A percentile compares a stretch with the other conserved stretches of the same genome.
Evolutionary conservation across 2,888 invertebrate species (phyloP).

Genomic region (Agonopterix subpropinquella): DNA sequence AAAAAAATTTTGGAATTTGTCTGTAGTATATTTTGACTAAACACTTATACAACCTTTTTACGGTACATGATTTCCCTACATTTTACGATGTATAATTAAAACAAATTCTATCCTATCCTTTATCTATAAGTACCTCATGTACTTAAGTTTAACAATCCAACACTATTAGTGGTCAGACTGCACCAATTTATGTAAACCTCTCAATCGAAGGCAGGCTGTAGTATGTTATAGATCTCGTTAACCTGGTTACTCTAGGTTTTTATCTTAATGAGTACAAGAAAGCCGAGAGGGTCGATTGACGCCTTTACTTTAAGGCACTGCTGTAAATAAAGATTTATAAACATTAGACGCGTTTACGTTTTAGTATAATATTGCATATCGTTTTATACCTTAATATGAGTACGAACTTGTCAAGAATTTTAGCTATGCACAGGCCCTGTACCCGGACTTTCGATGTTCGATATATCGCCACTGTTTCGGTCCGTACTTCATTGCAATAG

Average conservation of each 20-base stretch:
- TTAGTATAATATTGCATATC: no score
- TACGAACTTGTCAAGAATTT: no score
- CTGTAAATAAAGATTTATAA: background rate
- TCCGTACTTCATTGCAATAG: no score
- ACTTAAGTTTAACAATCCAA: conserved; percentile 26
- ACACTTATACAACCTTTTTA: no score
- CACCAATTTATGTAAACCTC: conserved; percentile 11
- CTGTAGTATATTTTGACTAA: no score
- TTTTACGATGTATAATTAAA: conserved; percentile 23
- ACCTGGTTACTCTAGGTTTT: conserved; percentile 9
- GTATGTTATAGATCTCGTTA: conserved; percentile 6
- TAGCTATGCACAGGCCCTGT: no score
- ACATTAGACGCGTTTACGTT: background rate
- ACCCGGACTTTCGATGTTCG: no score
- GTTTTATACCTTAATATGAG: no score
- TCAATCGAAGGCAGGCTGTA: background rate
- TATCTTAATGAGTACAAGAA: conserved; percentile 27
- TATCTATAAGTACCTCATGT: conserved; percentile 15
- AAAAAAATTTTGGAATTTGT: no score
- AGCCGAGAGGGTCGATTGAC: conserved; percentile 22
- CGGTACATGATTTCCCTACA: conserved; percentile 1
- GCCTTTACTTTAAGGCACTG: conserved; percentile 16
- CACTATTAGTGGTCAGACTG: conserved; percentile 15
- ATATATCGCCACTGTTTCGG: no score
- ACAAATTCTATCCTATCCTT: conserved; percentile 10